Conservation (phyloP, 2,797 vertebrate species). For the Pachyuromys duprasi region DNA sequence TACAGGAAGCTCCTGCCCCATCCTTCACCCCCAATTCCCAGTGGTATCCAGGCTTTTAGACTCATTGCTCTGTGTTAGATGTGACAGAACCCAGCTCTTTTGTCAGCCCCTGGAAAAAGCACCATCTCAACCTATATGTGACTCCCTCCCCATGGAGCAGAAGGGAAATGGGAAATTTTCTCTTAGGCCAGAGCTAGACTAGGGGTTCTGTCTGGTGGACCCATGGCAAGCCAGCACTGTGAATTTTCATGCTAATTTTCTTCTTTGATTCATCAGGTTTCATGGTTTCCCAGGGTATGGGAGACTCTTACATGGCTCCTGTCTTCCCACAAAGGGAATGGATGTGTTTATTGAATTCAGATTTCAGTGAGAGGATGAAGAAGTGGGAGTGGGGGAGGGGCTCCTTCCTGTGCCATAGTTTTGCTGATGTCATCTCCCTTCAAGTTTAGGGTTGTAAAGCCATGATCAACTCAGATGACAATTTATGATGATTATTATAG, state of each 20-base stretch:
- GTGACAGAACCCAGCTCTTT: background rate
- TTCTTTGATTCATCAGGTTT: background rate
- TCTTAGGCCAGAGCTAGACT: background rate
- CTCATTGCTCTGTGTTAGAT: background rate
- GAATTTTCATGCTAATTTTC: background rate
- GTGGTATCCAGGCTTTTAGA: background rate
- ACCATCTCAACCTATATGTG: background rate
- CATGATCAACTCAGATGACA: background rate
- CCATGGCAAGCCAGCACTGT: background rate
- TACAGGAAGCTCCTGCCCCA: background rate
- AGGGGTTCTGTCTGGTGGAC: background rate
- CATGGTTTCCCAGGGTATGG: background rate
- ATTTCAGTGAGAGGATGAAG: background rate
- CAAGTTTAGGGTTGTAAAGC: background rate
- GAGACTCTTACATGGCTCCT: background rate
- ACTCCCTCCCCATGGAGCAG: background rate
- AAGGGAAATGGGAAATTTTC: background rate
- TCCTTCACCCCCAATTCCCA: background rate
- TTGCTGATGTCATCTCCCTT: background rate
- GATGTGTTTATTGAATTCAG: background rate
- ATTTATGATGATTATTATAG: background rate
- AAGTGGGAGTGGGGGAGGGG: background rate
- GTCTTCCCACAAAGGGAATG: background rate
- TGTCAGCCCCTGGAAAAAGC: background rate
- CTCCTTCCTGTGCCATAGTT: background rate